Evolutionary conservation across 2,888 invertebrate genomes (phyloP), one percentile per base, ranked within the genome.

Genomic region (Leptinotarsa juncta): DNA sequence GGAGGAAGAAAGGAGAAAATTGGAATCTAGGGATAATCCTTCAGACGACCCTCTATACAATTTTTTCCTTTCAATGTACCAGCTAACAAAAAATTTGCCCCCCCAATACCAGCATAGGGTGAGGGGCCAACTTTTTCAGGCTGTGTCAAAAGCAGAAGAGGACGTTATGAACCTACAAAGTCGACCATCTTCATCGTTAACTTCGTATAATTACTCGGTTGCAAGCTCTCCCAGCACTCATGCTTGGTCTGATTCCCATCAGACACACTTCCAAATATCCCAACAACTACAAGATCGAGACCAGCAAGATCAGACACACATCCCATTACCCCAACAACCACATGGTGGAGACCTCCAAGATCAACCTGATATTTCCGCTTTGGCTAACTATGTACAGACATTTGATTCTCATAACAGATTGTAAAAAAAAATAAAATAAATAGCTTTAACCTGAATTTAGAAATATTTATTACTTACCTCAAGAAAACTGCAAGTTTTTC

Each of bases 401-500:
- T 42, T 42, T 32, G 65, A 65, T 65, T 65, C 16, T 65, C 16
- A 65, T 65, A 65, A 23, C 65, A 65, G 65, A 26, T 15, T 65
- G 48, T 42, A 26, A 65, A 65, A 20, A 23, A 20, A 65, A 65
- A 65, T 23, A 65, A 65, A 65, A 65, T 65, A 65, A 23, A 26
- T 26, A 26, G 26, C 26, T 26, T 26, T 26, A 26, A 26, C 26
- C 26, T 26, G 26, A 65, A 16, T 16, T 10, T 65, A 16, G 26
- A 26, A 26, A 26, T 26, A 26, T 26, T 26, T 26, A 26, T 26
- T 26, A 67, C 67, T 55, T 72, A 72, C 72, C 77, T 77, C 42
- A 75, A 50, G 55, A 71, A 77, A 51, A 74, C 72, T 20, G 71
- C 67, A 51, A 77, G 72, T 75, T 75, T 77, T 60, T 74, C 73